Conservation (phyloP, 2,113 vertebrate species). For the Montifringilla adamsi region DNA sequence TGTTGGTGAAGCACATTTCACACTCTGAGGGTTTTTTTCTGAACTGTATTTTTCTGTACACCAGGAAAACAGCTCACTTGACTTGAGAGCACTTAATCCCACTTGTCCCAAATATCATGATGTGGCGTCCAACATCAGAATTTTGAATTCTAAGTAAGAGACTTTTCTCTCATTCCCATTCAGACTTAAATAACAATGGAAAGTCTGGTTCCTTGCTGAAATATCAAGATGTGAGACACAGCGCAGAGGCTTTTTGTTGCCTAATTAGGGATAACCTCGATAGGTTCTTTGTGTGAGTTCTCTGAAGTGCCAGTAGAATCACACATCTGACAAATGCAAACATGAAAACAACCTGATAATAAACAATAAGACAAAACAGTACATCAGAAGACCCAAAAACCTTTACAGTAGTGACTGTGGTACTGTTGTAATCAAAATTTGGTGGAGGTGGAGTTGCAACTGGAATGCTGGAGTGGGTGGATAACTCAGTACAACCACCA, state of each 20-base stretch:
- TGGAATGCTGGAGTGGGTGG: not conserved
- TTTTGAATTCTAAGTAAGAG: not conserved
- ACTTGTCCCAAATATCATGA: not conserved
- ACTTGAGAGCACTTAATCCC: not conserved
- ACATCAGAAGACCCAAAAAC: not conserved
- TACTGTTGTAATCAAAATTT: not conserved
- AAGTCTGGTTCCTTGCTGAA: not conserved
- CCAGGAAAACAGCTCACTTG: not conserved
- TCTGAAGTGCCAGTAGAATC: not conserved
- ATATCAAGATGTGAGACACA: not conserved
- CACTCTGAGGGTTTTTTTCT: not conserved
- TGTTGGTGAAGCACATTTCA: not conserved
- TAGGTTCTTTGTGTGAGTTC: not conserved
- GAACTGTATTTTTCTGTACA: not conserved
- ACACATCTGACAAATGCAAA: not conserved
- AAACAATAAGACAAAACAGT: not conserved
- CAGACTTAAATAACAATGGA: not conserved
- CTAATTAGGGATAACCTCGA: not conserved
- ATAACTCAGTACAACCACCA: not conserved
- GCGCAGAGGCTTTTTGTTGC: not conserved
- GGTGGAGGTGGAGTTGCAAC: not conserved
- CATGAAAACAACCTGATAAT: not conserved
- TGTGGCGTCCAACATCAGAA: not conserved
- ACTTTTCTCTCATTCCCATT: not conserved
- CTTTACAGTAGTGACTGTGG: not conserved